phyloP scores from a whole-genome alignment of 2,888 invertebrate genomes.

The Tetropium fuscum region DNA sequence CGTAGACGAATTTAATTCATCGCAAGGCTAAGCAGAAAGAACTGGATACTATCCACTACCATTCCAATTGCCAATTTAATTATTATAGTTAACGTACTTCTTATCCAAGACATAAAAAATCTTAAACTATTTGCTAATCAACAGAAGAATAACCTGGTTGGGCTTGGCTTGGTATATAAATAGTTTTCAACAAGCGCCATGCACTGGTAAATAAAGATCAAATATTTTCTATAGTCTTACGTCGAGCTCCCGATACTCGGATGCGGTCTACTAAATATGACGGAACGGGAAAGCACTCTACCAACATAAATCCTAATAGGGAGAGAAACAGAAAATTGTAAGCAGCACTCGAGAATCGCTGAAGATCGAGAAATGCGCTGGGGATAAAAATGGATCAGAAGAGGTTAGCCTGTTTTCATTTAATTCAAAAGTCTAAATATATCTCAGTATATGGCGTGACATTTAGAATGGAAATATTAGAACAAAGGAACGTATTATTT shows the following conservation, averaged over 20 bases:
- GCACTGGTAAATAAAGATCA: background rate
- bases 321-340: background rate
- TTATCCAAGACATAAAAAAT: no score
- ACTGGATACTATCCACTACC: no score
- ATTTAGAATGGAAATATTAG: no score
- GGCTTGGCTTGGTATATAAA: no score
- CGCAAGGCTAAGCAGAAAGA: no score
- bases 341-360: background rate
- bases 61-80: no score
- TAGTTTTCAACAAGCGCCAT: background rate
- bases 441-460: no score
- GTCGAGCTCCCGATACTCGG: background rate
- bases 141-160: no score
- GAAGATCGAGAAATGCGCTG: background rate
- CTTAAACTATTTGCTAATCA: no score
- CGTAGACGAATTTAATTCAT: no score
- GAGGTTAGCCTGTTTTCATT: background rate
- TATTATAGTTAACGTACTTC: no score
- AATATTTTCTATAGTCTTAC: background rate
- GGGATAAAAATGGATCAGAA: background rate
- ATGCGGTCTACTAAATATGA: background rate
- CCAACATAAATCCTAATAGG: background rate
- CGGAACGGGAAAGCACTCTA: background rate
- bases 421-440: background rate
- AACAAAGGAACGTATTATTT: no score